Conservation (phyloP, 2,888 invertebrate genomes). For the Folsomia manolachei region DNA sequence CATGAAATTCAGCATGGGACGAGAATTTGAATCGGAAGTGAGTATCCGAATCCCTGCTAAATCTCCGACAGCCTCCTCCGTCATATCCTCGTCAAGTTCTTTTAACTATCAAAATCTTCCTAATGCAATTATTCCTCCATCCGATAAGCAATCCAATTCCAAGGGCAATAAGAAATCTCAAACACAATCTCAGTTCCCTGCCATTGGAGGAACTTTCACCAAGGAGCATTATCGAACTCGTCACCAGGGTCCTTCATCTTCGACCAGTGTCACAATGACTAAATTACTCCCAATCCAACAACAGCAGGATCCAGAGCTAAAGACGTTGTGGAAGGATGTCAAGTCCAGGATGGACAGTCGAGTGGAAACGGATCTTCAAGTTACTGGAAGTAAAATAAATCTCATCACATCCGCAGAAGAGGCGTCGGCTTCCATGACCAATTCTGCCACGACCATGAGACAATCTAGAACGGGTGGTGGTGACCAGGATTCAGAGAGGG, state of each 20-base stretch:
- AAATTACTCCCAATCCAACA: not conserved
- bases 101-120: not conserved
- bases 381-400: constrained; percentile 29
- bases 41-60: constrained; percentile 38
- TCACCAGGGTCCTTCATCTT: no score
- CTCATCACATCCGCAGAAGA: not conserved
- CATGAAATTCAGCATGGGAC: constrained; percentile 43
- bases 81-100: constrained; percentile 4
- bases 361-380: constrained; percentile 27
- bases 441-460: not conserved
- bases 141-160: not conserved
- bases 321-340: constrained; percentile 42
- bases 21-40: constrained; percentile 43
- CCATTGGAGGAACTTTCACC: not conserved
- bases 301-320: constrained; percentile 26
- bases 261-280: not conserved
- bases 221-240: no score
- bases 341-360: constrained; percentile 33
- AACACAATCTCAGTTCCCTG: not conserved
- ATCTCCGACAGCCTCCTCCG: constrained; percentile 19
- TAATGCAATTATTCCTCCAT: constrained; percentile 1
- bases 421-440: not conserved
- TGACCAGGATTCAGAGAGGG: not conserved
- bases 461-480: not conserved
- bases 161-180: not conserved